Evolutionary conservation across 2,888 invertebrate species (phyloP), one percentile per base, ranked within the genome.

Genomic region (Sthenelais limicola): DNA sequence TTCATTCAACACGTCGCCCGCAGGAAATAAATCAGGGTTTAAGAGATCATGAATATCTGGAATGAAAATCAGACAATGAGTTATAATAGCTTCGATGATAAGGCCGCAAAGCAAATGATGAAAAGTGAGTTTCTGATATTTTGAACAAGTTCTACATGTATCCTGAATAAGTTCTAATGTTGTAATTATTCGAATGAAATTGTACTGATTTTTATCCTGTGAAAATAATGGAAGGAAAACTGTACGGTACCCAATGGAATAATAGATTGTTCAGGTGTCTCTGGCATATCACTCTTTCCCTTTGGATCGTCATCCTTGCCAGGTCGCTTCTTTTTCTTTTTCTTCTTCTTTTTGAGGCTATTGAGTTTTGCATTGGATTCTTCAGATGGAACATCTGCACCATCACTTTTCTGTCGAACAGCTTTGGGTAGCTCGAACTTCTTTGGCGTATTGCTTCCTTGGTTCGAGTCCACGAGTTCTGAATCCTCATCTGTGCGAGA

Each of bases 341-440:
- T 68, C 51, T 48, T 51, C 21, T 68, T 68, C 49, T 52, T 68
- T 28, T 68, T 68, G 18, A n/a, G 24, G 49, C 32, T 48, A n/a
- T 68, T 68, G 33, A 51, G 49, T 26, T 68, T 68, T 21, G 48
- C 21, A 24, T 28, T 32, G 21, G 21, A 24, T 26, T 51, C 18
- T 43, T 43, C 18, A 3, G 68, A 18, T 7, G 49, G 24, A 21
- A 26, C 33, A 4, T 32, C 30, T 9, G 47, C n/a, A 9, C 15
- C 21, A 26, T 4, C 15, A 21, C 51, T 35, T 1, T 68, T 48
- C 68, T 68, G 35, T n/a, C 5, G 21, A 32, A 28, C 28, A 18
- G 18, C 68, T 9, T 4, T 56, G n/a, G 33, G 35, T 4, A 52
- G 32, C 7, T 49, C 48, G 21, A 24, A 24, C n/a, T 33, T 48